A percentile compares a stretch with the other conserved stretches of the same genome.
These are phyloP conservation scores for Caenorhabditis sp. DNA, from an alignment of 2,888 invertebrate genomes.

Conservation along the genomic window DNA sequence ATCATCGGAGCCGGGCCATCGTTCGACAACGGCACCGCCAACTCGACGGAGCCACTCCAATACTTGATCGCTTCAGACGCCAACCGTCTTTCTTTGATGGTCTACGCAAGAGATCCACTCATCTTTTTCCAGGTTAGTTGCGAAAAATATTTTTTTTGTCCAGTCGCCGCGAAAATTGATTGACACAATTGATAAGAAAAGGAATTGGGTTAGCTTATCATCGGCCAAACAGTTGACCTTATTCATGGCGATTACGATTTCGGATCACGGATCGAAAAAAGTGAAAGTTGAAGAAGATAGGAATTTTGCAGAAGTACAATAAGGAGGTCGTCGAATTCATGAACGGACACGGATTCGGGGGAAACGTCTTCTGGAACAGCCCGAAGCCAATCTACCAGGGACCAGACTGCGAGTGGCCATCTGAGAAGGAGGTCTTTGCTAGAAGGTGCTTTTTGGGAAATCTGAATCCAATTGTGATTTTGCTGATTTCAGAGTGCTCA, in stretches of 20 bases:
- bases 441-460: slow-evolving; percentile 64
- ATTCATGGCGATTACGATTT: slow-evolving; percentile 29
- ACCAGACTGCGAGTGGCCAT: slow-evolving; percentile 79
- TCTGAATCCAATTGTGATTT: too few relatives aligned
- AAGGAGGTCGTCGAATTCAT: slow-evolving; percentile 78
- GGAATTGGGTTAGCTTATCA: slow-evolving; percentile 57
- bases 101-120: slow-evolving; percentile 78
- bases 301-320: slow-evolving; percentile 75
- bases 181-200: slow-evolving; percentile 23
- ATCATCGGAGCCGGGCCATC: slow-evolving; percentile 78
- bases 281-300: slow-evolving; percentile 31
- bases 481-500: slow-evolving; percentile 71
- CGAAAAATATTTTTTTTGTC: slow-evolving; percentile 8
- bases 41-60: slow-evolving; percentile 73
- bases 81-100: slow-evolving; percentile 77
- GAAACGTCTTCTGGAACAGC: slow-evolving; percentile 79
- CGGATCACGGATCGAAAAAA: slow-evolving; percentile 30
- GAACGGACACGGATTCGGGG: slow-evolving; percentile 78
- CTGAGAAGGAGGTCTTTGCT: slow-evolving; percentile 79
- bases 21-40: slow-evolving; percentile 75
- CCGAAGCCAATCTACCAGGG: slow-evolving; percentile 79
- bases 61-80: slow-evolving; percentile 79
- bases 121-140: slow-evolving; percentile 74
- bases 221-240: slow-evolving; percentile 32
- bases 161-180: slow-evolving; percentile 45